A percentile compares a stretch with the other conserved stretches of the same genome.
These are phyloP conservation scores for Bursaphelenchus okinawaensis DNA, from an alignment of 2,888 invertebrate species.

Conservation along the genomic window DNA sequence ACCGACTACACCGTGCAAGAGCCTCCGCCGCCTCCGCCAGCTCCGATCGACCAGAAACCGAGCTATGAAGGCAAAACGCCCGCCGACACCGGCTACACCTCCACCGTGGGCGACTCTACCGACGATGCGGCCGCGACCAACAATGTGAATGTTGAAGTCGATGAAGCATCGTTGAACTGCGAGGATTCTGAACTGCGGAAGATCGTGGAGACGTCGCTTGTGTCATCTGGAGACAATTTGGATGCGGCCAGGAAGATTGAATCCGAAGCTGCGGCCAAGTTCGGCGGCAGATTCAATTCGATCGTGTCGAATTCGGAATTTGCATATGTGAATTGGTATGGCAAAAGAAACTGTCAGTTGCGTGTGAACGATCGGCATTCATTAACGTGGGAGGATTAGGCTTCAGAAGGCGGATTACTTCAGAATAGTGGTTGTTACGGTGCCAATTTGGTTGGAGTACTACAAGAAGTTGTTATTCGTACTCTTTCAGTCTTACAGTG, in stretches of 20 bases:
- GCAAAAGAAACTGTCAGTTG: constrained; percentile 55
- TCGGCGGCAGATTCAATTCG: constrained; percentile 56
- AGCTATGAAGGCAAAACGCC: constrained; percentile 5
- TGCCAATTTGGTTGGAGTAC: too few species aligned
- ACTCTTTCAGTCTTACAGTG: too few species aligned
- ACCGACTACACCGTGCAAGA: background rate
- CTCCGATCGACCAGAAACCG: background rate
- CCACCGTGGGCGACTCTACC: constrained; percentile 5
- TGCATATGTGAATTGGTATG: constrained; percentile 53
- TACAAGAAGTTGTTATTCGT: too few species aligned
- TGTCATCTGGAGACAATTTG: constrained; percentile 39
- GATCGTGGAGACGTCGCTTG: constrained; percentile 31
- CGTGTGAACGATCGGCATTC: constrained; percentile 51
- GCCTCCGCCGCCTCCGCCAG: constrained; percentile 9
- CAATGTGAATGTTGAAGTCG: constrained; percentile 13
- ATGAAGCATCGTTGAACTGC: constrained; percentile 35
- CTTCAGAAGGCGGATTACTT: too few species aligned
- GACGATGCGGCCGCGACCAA: constrained; percentile 11
- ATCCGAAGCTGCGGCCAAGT: constrained; percentile 44
- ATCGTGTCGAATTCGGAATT: constrained; percentile 56
- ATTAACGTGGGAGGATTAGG: constrained; percentile 55
- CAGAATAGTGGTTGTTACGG: too few species aligned
- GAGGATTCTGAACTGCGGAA: constrained; percentile 48
- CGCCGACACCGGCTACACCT: constrained; percentile 10
- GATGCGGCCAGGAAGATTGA: constrained; percentile 49